Evolutionary conservation across 2,797 vertebrate genomes (phyloP), one percentile per base, ranked within the genome.

Genomic region (Falco rusticolus): DNA sequence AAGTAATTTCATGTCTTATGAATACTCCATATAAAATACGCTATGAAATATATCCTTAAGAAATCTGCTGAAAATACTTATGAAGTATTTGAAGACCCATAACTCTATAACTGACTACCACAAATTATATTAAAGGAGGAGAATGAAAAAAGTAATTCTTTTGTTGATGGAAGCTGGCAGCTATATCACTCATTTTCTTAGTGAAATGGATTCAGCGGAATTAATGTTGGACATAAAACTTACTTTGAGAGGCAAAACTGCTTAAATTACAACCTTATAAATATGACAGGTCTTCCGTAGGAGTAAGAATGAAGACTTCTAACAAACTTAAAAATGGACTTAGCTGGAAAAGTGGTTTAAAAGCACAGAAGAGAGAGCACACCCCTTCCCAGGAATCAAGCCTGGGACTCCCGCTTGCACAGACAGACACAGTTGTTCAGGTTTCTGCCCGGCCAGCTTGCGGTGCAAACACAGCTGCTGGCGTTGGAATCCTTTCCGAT

Each of bases 181-280:
- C 91, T 90, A 83, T 88, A 97, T 96, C 96, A 95, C 89, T 95
- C 95, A 96, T 85, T 96, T 97, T 96, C 85, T 90, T 88, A 94
- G 91, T 74, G 83, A 94, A 96, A 94, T 94, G 61, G 78, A 64
- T 94, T 93, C 74, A 47, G 50, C 16, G 6, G 88, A 94, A 97
- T 97, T 97, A 96, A 96, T 86, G 79, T 81, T 51, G 57, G 88
- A 91, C 86, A 96, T 97, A 97, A 97, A 97, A 95, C 75, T 96
- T 93, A 78, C 57, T 93, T 93, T 91, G 87, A 96, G 86, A 89
- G 83, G 72, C 51, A 95, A 94, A 95, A 91, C 90, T 92, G 87
- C 93, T 96, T 96, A 87, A 97, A 93, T 87, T 94, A 92, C 61
- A 87, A 84, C 81, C 34, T 50, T 90, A 77, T 78, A 90, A 96